These are phyloP conservation scores for Neoascia interrupta DNA, from an alignment of 2,888 invertebrate genomes.

Conservation along the genomic window DNA sequence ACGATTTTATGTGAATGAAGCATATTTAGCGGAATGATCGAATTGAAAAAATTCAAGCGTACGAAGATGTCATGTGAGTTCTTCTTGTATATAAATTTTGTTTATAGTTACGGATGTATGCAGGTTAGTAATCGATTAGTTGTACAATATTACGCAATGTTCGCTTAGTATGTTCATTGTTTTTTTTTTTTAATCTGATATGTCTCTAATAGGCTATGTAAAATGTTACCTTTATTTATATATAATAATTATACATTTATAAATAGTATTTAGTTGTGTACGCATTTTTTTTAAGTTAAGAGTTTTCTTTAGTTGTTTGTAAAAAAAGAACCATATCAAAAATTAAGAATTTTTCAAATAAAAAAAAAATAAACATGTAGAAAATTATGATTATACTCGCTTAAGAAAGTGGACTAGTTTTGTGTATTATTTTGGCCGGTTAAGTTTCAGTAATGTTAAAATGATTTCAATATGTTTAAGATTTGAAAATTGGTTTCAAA, in stretches of 20 bases:
- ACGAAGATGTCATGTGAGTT: conserved; percentile 29
- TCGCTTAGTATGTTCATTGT: conserved; percentile 54
- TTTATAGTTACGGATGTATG: conserved; percentile 34
- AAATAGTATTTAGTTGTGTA: background rate
- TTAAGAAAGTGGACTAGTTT: too few species aligned
- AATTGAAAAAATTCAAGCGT: conserved; percentile 57
- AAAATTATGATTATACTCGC: too few species aligned
- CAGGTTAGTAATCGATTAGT: conserved; percentile 47
- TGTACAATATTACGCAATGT: conserved; percentile 51
- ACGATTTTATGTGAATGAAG: conserved; percentile 64
- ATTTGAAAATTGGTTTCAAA: too few species aligned
- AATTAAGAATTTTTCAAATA: too few species aligned
- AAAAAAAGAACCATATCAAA: too few species aligned
- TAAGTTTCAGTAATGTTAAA: too few species aligned
- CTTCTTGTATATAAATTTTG: conserved; percentile 47
- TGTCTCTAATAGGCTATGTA: conserved; percentile 79
- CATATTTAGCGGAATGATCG: conserved; percentile 64
- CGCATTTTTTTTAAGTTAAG: background rate
- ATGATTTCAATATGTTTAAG: too few species aligned
- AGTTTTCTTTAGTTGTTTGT: too few species aligned
- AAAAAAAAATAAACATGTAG: too few species aligned
- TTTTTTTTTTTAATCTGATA: conserved; percentile 74
- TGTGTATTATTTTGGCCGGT: too few species aligned
- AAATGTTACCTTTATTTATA: conserved; percentile 61
- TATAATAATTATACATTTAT: conserved; percentile 38